phyloP scores from a whole-genome alignment of 2,888 invertebrate genomes.

The Brenthis ino region DNA sequence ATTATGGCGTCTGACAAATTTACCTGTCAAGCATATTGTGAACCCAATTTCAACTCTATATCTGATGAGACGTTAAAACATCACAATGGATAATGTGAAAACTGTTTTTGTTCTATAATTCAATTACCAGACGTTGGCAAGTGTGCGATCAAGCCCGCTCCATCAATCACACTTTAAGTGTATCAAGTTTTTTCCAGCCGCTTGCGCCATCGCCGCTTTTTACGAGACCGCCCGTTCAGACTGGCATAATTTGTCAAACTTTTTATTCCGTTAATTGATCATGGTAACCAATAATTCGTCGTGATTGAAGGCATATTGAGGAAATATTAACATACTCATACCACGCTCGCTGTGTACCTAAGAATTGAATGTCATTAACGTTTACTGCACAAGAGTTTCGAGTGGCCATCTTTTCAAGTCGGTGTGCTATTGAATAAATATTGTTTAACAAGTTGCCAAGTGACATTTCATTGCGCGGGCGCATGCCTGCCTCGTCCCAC shows the following conservation, averaged over 20 bases:
- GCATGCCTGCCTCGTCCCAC: conserved; percentile 58
- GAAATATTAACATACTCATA: conserved; percentile 62
- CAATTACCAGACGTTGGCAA: conserved; percentile 70
- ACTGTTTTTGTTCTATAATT: conserved; percentile 69
- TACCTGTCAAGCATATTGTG: conserved; percentile 43
- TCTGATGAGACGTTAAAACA: conserved; percentile 45
- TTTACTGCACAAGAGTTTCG: conserved; percentile 73
- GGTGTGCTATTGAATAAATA: conserved; percentile 76
- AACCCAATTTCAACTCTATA: conserved; percentile 55
- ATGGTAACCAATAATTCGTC: conserved; percentile 38
- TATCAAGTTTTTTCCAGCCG: conserved; percentile 66
- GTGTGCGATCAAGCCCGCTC: conserved; percentile 56
- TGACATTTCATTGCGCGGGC: conserved; percentile 70
- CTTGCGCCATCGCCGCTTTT: conserved; percentile 58
- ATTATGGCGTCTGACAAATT: conserved; percentile 44
- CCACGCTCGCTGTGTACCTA: conserved; percentile 56
- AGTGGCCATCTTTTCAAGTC: conserved; percentile 70
- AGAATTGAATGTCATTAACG: conserved; percentile 76
- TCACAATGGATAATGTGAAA: conserved; percentile 48
- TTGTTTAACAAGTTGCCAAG: conserved; percentile 76
- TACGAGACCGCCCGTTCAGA: conserved; percentile 59
- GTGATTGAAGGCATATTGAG: conserved; percentile 37
- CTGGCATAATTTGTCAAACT: conserved; percentile 72
- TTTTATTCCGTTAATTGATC: conserved; percentile 73
- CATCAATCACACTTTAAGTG: conserved; percentile 81